A percentile compares a stretch with the other conserved stretches of the same genome.
These are phyloP conservation scores for Cynodonichthys magdalenae DNA, from an alignment of 2,797 vertebrate species.

Conservation along the genomic window DNA sequence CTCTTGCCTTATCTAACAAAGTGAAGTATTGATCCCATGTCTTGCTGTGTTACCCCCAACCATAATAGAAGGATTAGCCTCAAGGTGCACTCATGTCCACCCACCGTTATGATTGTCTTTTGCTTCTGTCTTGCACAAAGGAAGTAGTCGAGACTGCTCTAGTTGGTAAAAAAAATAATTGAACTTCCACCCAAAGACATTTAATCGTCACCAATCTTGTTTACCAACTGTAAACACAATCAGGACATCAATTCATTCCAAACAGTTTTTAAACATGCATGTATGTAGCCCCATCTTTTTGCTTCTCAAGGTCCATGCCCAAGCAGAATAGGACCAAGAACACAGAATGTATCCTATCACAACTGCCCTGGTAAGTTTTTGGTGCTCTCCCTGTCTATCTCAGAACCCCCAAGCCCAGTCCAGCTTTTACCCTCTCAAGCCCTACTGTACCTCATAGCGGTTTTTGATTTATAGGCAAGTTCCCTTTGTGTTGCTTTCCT, in stretches of 20 bases:
- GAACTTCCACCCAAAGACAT: constrained; percentile 48
- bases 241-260: constrained; percentile 50
- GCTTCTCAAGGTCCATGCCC: constrained; percentile 82
- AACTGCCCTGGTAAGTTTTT: constrained; percentile 80
- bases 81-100: constrained; percentile 66
- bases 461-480: constrained; percentile 44
- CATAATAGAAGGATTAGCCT: constrained; percentile 71
- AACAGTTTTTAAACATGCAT: constrained; percentile 64
- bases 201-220: constrained; percentile 28
- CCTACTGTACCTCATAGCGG: constrained; percentile 55
- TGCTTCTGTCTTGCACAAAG: constrained; percentile 40
- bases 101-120: constrained; percentile 63
- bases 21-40: constrained; percentile 67
- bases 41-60: constrained; percentile 65
- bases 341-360: constrained; percentile 81
- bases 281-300: constrained; percentile 79
- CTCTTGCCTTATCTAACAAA: constrained; percentile 54
- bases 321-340: constrained; percentile 79
- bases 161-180: constrained; percentile 18
- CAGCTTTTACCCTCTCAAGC: constrained; percentile 57
- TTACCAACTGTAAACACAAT: constrained; percentile 26
- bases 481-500: constrained; percentile 53
- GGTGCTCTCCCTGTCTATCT: constrained; percentile 70
- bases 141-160: constrained; percentile 37
- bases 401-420: constrained; percentile 65